A percentile compares a stretch with the other conserved stretches of the same genome.
Conservation (phyloP, 1,140 invertebrate genomes). For the Latrodectus geometricus region DNA sequence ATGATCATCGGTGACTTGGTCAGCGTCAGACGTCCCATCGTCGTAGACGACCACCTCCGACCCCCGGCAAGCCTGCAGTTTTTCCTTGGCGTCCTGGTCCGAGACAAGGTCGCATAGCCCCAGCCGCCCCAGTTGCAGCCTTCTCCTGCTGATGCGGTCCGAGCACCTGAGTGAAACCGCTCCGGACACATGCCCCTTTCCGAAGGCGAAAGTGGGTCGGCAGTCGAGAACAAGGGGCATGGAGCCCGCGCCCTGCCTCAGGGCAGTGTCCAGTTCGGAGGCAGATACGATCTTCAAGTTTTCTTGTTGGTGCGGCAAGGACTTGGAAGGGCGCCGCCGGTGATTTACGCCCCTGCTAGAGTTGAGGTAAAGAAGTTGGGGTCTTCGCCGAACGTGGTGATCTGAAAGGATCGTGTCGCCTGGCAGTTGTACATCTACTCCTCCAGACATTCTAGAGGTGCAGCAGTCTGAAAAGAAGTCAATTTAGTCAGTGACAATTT, state of each 20-base stretch:
- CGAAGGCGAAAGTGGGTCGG: conserved; percentile 80
- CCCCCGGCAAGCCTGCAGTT: conserved; percentile 70
- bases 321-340: background rate
- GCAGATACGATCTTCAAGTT: conserved; percentile 24
- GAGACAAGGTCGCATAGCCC: conserved; percentile 78
- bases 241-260: background rate
- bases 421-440: conserved; percentile 51
- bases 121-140: conserved; percentile 78
- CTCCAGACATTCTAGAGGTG: conserved; percentile 52
- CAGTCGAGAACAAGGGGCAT: conserved; percentile 75
- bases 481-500: too few relatives aligned
- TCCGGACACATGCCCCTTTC: conserved; percentile 78
- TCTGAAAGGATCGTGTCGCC: conserved; percentile 29
- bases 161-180: conserved; percentile 83
- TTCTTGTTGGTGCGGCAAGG: background rate
- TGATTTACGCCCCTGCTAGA: background rate
- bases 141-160: conserved; percentile 78
- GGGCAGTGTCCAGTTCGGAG: conserved; percentile 32
- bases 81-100: conserved; percentile 76
- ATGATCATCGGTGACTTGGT: conserved; percentile 73
- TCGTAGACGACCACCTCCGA: conserved; percentile 77
- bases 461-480: background rate
- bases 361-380: conserved; percentile 40
- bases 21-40: conserved; percentile 75
- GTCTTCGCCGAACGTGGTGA: conserved; percentile 24